Evolutionary conservation across 2,113 vertebrate genomes (phyloP), one percentile per base, ranked within the genome.

Genomic region (Solea senegalensis): DNA sequence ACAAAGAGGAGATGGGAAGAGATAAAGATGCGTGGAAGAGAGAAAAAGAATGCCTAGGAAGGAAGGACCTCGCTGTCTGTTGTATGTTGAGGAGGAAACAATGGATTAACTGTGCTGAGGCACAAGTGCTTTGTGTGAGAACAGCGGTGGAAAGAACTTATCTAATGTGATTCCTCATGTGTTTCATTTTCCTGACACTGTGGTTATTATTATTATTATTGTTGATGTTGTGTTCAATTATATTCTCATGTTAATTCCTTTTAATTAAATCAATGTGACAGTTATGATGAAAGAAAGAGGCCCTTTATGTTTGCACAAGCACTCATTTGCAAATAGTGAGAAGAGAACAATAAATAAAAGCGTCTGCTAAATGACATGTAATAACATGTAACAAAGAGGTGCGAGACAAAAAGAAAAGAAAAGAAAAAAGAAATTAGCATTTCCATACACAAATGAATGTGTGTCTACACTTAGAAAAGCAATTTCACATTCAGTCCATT

Each of bases 91-190:
- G 26, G 60, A 43, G 21, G 58, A 68, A 52, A 69, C 59, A 73
- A 72, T 61, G 69, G 26, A 28, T 39, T 53, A 40, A 60, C 67
- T 77, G 72, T 66, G 63, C 48, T 13, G 63, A 10, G 43, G 14
- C 13, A 21, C 8, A 40, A 16, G 21, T 58, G 26, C 16, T 50
- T 55, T 54, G 14, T 21, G 21, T 21, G 21, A 21, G 21, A 21
- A 21, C 4, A 12, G 13, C 48, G 57, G 28, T 28, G 3, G 15
- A 45, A 15, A 64, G 27, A 15, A 57, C 14, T 39, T 3, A 54
- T 58, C 27, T 68, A 28, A 52, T 44, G 26, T 26, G 21, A 28
- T 50, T 56, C 52, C 53, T 44, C 8, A 39, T 67, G 4, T 54
- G 8, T 34, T 34, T 13, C 46, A 27, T 12, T 40, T 59, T 0